phyloP scores from a whole-genome alignment of 1,140 invertebrate species.

The Ceratosolen solmsi region DNA sequence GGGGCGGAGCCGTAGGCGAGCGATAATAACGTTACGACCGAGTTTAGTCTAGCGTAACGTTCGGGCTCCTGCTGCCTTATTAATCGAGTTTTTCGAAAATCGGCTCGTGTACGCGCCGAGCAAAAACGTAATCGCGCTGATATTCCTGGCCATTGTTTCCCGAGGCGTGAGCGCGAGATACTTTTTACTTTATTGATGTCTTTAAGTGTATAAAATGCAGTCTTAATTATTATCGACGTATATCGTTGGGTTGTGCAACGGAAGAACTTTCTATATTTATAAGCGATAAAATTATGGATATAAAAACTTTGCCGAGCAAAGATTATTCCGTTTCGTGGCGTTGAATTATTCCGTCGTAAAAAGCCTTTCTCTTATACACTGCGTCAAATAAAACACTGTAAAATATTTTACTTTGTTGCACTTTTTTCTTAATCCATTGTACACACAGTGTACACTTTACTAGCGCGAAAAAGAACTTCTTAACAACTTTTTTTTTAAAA shows the following conservation, averaged over 20 bases:
- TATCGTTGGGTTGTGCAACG: slow-evolving; percentile 6
- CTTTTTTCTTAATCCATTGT: slow-evolving; percentile 23
- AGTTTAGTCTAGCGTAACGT: not conserved
- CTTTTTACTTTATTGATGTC: slow-evolving; percentile 3
- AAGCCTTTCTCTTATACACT: slow-evolving; percentile 14
- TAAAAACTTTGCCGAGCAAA: slow-evolving; percentile 25
- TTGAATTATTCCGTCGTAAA: slow-evolving; percentile 38
- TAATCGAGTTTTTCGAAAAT: not conserved
- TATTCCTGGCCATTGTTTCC: not conserved
- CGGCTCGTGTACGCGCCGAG: not conserved
- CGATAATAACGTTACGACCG: not conserved
- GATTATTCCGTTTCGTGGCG: slow-evolving; percentile 28
- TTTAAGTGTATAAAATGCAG: not conserved
- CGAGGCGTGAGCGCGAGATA: not conserved
- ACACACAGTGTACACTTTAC: slow-evolving; percentile 7
- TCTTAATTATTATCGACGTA: slow-evolving; percentile 28
- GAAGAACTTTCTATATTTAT: slow-evolving; percentile 39
- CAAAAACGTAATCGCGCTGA: too few relatives aligned
- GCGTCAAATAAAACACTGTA: slow-evolving; percentile 25
- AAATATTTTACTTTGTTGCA: slow-evolving; percentile 25
- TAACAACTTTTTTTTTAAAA: slow-evolving; percentile 28
- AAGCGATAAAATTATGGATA: slow-evolving; percentile 35
- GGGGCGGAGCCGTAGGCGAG: not conserved
- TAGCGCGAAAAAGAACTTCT: not conserved
- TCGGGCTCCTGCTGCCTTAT: not conserved